Conservation (phyloP, 2,888 invertebrate genomes). For the Aporophyla lueneburgensis region DNA sequence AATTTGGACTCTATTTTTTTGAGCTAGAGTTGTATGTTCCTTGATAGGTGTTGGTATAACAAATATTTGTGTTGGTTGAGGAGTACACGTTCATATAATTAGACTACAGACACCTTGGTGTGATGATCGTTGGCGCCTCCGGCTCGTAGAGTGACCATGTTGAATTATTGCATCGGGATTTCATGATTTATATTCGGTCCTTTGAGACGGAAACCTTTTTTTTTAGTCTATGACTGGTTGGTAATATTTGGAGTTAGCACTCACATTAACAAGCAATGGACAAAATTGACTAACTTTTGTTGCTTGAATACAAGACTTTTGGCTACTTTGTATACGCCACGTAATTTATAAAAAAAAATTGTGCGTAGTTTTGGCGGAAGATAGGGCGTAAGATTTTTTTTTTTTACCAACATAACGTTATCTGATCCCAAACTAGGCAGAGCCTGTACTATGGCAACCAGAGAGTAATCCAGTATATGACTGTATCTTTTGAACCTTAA, state of each 20-base stretch:
- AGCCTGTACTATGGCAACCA: too few species aligned
- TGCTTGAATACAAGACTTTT: too few species aligned
- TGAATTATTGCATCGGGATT: constrained; percentile 64
- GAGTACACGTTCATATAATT: constrained; percentile 88
- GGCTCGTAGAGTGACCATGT: constrained; percentile 76
- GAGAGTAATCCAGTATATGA: too few species aligned
- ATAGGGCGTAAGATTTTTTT: too few species aligned
- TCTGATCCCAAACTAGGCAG: too few species aligned
- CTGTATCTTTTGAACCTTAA: background rate
- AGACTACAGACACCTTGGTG: constrained; percentile 87
- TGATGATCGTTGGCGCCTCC: constrained; percentile 86
- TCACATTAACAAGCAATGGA: too few species aligned
- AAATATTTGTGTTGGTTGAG: constrained; percentile 84
- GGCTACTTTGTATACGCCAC: too few species aligned
- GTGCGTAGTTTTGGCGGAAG: too few species aligned
- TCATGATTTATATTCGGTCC: constrained; percentile 45
- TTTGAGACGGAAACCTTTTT: constrained; percentile 8
- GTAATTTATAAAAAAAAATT: too few species aligned
- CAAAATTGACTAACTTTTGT: too few species aligned
- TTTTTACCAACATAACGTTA: too few species aligned
- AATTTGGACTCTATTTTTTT: constrained; percentile 68
- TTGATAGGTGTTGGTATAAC: constrained; percentile 72
- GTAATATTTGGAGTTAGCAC: background rate
- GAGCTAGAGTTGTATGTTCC: constrained; percentile 65
- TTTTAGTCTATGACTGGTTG: background rate